phyloP scores from a whole-genome alignment of 2,797 vertebrate species.

The Hippopotamyrus pictus region DNA sequence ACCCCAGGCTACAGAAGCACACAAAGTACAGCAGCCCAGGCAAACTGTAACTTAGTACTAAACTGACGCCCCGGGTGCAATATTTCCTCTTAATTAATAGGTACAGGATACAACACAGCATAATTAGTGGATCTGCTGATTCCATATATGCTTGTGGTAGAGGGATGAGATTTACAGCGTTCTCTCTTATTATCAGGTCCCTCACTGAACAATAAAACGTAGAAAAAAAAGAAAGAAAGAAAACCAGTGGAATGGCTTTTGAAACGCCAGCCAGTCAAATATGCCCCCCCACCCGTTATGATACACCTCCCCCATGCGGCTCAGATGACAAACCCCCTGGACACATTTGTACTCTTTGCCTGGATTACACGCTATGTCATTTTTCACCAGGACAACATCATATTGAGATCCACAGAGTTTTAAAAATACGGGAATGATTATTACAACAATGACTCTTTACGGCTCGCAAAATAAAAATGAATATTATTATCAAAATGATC shows the following conservation, averaged over 20 bases:
- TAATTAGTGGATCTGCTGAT: constrained; percentile 13
- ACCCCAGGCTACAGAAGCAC: constrained; percentile 12
- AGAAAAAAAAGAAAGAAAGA: not conserved
- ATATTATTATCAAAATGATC: not conserved
- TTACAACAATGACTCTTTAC: not conserved
- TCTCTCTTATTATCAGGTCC: not conserved
- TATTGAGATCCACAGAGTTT: not conserved
- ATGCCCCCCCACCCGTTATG: not conserved
- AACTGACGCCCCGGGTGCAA: not conserved
- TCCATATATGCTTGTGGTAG: constrained; percentile 24
- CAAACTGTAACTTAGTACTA: constrained; percentile 1
- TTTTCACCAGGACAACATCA: not conserved
- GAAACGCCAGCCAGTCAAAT: not conserved
- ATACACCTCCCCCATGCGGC: not conserved
- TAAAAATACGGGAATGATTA: not conserved
- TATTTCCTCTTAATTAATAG: constrained; percentile 15
- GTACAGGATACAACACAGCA: not conserved
- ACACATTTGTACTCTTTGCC: not conserved
- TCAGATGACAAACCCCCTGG: not conserved
- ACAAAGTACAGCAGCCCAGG: not conserved
- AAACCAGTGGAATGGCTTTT: not conserved
- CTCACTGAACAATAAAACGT: constrained; percentile 12
- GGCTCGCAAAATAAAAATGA: not conserved
- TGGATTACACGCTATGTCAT: not conserved
- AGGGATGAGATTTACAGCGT: constrained; percentile 7